These are phyloP conservation scores for Epsilonema sp. DNA, from an alignment of 2,888 invertebrate genomes.

Conservation along the genomic window DNA sequence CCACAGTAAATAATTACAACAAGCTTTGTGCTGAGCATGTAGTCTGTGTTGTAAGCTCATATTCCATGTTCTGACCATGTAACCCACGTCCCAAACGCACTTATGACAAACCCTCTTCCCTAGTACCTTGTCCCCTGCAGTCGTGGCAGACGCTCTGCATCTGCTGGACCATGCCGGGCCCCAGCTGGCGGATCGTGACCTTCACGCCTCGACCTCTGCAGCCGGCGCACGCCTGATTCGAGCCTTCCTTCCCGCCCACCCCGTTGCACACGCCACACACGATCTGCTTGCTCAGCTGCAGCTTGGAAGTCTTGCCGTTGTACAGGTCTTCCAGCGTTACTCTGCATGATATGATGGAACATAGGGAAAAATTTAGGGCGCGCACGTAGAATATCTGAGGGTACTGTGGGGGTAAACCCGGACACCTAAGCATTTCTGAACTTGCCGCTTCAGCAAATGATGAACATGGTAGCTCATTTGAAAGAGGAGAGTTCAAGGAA, in stretches of 20 bases:
- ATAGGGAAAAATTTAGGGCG: no score
- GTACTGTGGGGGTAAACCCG: no score
- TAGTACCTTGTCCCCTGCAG: constrained; percentile 41
- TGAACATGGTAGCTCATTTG: no score
- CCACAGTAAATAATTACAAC: no score
- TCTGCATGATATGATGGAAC: no score
- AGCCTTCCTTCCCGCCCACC: constrained; percentile 22
- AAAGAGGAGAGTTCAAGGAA: no score
- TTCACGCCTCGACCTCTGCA: constrained; percentile 60
- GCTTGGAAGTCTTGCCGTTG: constrained; percentile 61
- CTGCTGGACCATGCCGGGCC: constrained; percentile 41
- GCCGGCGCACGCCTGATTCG: constrained; percentile 40
- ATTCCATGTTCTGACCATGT: no score
- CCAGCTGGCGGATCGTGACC: constrained; percentile 50
- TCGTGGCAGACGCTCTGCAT: constrained; percentile 34
- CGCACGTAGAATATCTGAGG: no score
- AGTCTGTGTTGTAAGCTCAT: no score
- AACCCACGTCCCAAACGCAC: neutral
- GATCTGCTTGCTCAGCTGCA: constrained; percentile 60
- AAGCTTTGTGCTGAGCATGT: no score
- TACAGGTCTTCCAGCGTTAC: constrained; percentile 75
- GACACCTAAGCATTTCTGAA: no score
- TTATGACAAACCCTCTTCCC: neutral
- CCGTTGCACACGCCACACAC: constrained; percentile 57
- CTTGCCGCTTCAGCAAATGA: no score